phyloP scores from a whole-genome alignment of 2,797 vertebrate genomes.

The Sebastes miniatus region DNA sequence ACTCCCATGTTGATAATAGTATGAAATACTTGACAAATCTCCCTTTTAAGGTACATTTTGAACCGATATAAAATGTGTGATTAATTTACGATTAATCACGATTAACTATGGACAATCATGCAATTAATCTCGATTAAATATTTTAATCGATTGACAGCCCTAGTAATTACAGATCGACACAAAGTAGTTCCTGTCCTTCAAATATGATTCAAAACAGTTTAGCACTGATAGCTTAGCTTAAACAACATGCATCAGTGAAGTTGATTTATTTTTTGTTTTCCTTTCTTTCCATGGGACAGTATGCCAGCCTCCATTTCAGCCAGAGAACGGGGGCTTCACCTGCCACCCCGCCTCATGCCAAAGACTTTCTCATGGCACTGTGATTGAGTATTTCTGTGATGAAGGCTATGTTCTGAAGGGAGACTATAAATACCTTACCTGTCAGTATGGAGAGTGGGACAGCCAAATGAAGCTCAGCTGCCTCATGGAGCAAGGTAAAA shows the following conservation, averaged over 20 bases:
- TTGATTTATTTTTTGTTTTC: background rate
- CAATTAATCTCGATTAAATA: too few relatives aligned
- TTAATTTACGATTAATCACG: too few relatives aligned
- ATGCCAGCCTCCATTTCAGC: conserved; percentile 88
- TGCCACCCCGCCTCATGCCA: conserved; percentile 91
- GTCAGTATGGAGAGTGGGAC: conserved; percentile 91
- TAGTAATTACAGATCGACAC: background rate
- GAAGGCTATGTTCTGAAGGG: conserved; percentile 92
- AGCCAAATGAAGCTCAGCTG: conserved; percentile 91
- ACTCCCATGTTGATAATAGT: too few relatives aligned
- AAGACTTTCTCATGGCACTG: conserved; percentile 85
- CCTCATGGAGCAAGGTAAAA: conserved; percentile 84
- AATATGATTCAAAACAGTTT: background rate
- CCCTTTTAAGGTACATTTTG: too few relatives aligned
- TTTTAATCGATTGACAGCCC: too few relatives aligned
- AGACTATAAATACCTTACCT: conserved; percentile 92
- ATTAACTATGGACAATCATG: too few relatives aligned
- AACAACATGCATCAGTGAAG: background rate
- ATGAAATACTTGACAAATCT: too few relatives aligned
- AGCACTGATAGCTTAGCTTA: background rate
- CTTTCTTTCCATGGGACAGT: conserved; percentile 72
- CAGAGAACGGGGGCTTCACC: conserved; percentile 90
- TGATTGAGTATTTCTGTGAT: conserved; percentile 92
- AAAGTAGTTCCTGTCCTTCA: background rate
- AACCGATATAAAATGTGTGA: too few relatives aligned